Base-by-base conservation (phyloP, 2,797 vertebrate genomes). In the Chlorospingus flavigularis region DNA sequence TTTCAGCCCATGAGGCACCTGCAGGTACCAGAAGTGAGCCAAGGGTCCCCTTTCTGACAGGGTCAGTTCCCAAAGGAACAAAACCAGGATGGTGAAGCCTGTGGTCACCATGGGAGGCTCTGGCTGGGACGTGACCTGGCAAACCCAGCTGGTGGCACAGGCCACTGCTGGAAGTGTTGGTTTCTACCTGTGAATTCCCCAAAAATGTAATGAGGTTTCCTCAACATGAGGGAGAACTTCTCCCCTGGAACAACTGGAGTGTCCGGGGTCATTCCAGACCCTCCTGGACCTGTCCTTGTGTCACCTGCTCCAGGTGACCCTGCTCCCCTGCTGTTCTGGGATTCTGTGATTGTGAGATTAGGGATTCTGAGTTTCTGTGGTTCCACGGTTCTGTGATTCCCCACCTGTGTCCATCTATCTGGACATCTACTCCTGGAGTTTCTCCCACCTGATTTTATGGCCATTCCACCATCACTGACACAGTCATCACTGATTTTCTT, bases 251-350 rank as follows among this genome's bases (percentile, higher is more conserved):
- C 3, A 23, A 18, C 11, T 42, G 35, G 53, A 39, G 12, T 11
- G 6, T 10, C 42, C 28, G 68, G 70, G 5, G 47, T 17, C 7
- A 7, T 10, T 11, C 40, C 61, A 35, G 47, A 23, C 12, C 35
- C 47, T 28, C 31, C 47, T 17, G 54, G 62, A 19, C 0, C 0
- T 37, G 77, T 67, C 54, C 47, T 7, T 13, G 21, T 19, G 26
- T 23, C 61, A 26, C 54, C 60, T 66, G 24, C 13, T 15, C 37
- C 50, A 26, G 35, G 31, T 72, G 23, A 6, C 51, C 42, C 51
- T 20, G 28, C 8, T 42, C 15, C 17, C 17, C 26, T 1, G 2
- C 47, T 15, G 0, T 11, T 2, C 11, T 0, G 2, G n/a, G 57
- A 3, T 7, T 23, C 48, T 6, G 40, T 2, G 28, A 15, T 1